These are phyloP conservation scores for Mastigias papua DNA, from an alignment of 30 jellyfish, hydroid and myxozoan species.

Conservation along the genomic window DNA sequence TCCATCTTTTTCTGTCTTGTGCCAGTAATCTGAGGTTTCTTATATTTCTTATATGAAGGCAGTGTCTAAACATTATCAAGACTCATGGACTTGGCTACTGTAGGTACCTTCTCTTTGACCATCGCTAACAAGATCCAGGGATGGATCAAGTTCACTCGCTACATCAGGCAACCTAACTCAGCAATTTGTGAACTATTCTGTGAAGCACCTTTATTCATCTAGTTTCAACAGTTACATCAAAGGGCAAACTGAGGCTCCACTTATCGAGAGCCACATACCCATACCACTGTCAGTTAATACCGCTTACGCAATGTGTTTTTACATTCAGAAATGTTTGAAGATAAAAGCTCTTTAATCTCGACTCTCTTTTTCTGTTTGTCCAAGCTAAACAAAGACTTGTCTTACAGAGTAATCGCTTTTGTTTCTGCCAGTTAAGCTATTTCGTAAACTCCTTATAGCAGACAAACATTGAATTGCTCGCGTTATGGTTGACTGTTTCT, in stretches of 20 bases:
- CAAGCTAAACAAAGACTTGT: background rate
- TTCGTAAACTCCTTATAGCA: background rate
- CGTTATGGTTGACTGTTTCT: constrained; percentile 13
- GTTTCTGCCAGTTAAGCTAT: background rate
- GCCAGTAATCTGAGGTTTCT: too few species aligned
- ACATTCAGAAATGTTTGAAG: background rate
- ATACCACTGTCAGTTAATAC: background rate
- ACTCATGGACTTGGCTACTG: too few species aligned
- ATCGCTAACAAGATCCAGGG: too few species aligned
- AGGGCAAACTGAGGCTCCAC: background rate
- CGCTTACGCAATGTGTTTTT: background rate
- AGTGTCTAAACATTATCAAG: too few species aligned
- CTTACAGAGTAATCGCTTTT: background rate
- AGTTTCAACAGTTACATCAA: too few species aligned
- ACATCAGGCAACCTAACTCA: too few species aligned
- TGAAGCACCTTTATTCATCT: too few species aligned
- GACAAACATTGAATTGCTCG: background rate
- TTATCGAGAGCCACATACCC: background rate
- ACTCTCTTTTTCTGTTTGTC: background rate
- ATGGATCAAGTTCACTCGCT: too few species aligned
- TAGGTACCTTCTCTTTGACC: too few species aligned
- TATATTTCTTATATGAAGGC: too few species aligned
- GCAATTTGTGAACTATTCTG: too few species aligned
- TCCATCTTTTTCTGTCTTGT: too few species aligned
- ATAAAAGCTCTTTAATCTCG: background rate